These are phyloP conservation scores for Sebastes cheni DNA, from an alignment of 2,797 vertebrate genomes.

Conservation along the genomic window DNA sequence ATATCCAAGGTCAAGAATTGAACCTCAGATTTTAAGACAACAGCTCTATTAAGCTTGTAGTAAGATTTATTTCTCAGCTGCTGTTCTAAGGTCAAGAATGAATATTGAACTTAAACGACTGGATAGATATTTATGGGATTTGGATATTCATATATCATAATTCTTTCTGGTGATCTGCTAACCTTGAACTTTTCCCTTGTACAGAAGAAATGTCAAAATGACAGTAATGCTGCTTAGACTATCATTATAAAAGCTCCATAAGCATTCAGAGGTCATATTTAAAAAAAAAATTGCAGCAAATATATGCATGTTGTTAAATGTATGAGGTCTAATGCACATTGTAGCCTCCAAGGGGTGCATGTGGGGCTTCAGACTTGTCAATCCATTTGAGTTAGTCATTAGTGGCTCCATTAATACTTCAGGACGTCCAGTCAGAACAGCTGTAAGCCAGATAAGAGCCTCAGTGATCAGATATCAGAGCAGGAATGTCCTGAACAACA, in stretches of 20 bases:
- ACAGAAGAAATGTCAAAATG: neutral
- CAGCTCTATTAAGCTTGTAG: neutral
- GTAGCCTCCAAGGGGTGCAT: neutral
- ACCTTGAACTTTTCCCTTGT: neutral
- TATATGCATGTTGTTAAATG: neutral
- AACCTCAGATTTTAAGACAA: neutral
- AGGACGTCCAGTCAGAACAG: neutral
- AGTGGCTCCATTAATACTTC: neutral
- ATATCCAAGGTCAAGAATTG: neutral
- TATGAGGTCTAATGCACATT: neutral
- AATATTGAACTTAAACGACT: neutral
- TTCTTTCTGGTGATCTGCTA: neutral
- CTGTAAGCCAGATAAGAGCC: conserved; percentile 8
- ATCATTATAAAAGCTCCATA: neutral
- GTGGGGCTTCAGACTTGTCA: neutral
- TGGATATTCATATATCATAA: neutral
- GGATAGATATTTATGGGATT: too few species aligned
- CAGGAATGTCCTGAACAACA: neutral
- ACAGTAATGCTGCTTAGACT: neutral
- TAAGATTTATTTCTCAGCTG: too few species aligned
- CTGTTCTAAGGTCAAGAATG: neutral
- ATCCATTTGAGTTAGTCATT: too few species aligned
- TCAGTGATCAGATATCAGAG: neutral
- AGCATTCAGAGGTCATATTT: neutral
- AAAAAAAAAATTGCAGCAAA: neutral